Percentiles rank a stretch among this genome's conserved stretches.
Evolutionary conservation across 1,140 invertebrate species (phyloP).

Genomic region (Lordiphosa collinella): DNA sequence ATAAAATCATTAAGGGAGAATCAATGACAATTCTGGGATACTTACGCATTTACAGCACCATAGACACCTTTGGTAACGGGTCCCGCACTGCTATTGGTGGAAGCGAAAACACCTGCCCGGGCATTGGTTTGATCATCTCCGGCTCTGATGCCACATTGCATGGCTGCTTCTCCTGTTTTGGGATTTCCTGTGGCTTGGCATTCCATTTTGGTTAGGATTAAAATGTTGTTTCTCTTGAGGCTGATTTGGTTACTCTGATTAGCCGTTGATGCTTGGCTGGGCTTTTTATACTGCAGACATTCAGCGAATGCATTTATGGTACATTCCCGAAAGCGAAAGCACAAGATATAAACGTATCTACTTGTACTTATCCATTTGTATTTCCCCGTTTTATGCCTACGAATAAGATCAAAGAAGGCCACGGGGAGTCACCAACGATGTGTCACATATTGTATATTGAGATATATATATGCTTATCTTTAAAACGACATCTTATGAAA

Average conservation of each 20-base stretch:
- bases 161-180: slow-evolving; percentile 46
- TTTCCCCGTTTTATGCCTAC: not conserved
- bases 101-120: slow-evolving; percentile 46
- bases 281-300: slow-evolving; percentile 38
- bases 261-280: not conserved
- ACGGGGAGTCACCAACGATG: not conserved
- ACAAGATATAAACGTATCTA: not conserved
- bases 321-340: not conserved
- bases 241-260: slow-evolving; percentile 20
- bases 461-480: no score
- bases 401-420: not conserved
- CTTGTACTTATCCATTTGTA: not conserved
- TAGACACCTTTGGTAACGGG: slow-evolving; percentile 59
- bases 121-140: slow-evolving; percentile 40
- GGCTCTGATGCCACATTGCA: slow-evolving; percentile 14
- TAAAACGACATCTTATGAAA: no score
- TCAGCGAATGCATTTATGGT: not conserved
- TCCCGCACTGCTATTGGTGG: slow-evolving; percentile 24
- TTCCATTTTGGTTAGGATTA: slow-evolving; percentile 30
- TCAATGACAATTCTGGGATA: not conserved
- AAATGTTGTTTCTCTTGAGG: slow-evolving; percentile 5
- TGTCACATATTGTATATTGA: no score
- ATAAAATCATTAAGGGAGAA: no score
- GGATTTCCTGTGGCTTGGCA: slow-evolving; percentile 38
- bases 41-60: slow-evolving; percentile 55